phyloP scores from a whole-genome alignment of 2,888 invertebrate species.

The Opisthograptis luteolata region DNA sequence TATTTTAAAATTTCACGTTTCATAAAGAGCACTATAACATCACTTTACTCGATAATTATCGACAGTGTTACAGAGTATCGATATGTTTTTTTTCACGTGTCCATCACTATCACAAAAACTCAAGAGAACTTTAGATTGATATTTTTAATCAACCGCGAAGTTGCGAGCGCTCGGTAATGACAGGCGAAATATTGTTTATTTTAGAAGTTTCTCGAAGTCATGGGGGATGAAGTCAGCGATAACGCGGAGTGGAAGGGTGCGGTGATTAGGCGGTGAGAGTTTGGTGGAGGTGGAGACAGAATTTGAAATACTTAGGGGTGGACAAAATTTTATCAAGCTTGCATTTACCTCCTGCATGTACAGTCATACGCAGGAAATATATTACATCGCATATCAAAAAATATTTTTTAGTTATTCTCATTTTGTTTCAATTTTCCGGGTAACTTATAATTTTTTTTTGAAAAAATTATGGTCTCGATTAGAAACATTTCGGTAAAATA shows the following conservation, averaged over 20 bases:
- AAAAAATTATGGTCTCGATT: no score
- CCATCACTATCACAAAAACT: constrained; percentile 21
- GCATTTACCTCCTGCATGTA: neutral
- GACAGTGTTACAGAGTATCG: no score
- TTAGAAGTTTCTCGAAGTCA: constrained; percentile 44
- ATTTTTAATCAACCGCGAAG: constrained; percentile 64
- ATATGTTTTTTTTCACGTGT: no score
- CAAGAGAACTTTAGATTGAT: constrained; percentile 48
- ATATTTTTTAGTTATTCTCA: no score
- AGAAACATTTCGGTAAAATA: no score
- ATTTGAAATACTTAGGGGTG: neutral
- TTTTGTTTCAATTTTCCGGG: no score
- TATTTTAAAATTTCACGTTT: no score
- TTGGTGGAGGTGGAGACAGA: constrained; percentile 4
- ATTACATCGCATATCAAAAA: no score
- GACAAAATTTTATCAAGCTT: neutral
- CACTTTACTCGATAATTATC: no score
- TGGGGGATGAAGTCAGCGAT: constrained; percentile 16
- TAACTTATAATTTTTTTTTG: no score
- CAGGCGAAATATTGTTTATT: constrained; percentile 60
- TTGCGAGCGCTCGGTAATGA: constrained; percentile 51
- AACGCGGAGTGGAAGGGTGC: constrained; percentile 12
- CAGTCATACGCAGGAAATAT: no score
- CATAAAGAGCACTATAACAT: no score
- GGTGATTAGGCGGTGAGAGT: constrained; percentile 12